Percentiles rank a stretch among this genome's conserved stretches.
Evolutionary conservation across 2,113 vertebrate species (phyloP).

Genomic region (Myanophis thanlyinensis): DNA sequence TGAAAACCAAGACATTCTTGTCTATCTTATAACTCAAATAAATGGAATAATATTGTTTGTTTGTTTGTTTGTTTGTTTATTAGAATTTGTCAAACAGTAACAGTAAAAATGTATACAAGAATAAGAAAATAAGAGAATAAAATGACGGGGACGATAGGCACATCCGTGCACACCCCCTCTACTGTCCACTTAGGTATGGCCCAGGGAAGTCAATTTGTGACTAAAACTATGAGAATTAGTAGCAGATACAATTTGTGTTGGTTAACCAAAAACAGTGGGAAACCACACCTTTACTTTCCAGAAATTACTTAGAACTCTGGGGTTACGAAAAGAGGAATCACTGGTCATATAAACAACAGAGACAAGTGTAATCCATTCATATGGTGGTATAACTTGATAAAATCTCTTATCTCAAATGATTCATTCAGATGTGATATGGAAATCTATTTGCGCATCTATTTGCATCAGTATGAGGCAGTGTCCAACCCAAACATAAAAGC

Average conservation of each 20-base stretch:
- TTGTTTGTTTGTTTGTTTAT: too few relatives aligned
- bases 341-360: background rate
- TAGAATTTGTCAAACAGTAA: too few relatives aligned
- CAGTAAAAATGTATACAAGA: too few relatives aligned
- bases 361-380: background rate
- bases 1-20: background rate
- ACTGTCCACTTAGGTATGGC: too few relatives aligned
- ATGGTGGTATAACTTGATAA: background rate
- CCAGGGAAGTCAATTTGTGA: too few relatives aligned
- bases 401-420: background rate
- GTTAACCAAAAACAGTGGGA: background rate
- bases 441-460: background rate
- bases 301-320: background rate
- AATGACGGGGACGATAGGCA: too few relatives aligned
- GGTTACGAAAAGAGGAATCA: background rate
- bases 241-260: too few relatives aligned
- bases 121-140: too few relatives aligned
- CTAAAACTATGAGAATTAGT: too few relatives aligned
- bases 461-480: too few relatives aligned
- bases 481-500: background rate
- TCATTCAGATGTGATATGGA: background rate
- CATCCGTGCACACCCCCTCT: too few relatives aligned
- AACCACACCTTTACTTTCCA: background rate
- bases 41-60: background rate
- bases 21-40: background rate